Evolutionary conservation across 2,888 invertebrate genomes (phyloP).

Genomic region (Ochropacha duplaris): DNA sequence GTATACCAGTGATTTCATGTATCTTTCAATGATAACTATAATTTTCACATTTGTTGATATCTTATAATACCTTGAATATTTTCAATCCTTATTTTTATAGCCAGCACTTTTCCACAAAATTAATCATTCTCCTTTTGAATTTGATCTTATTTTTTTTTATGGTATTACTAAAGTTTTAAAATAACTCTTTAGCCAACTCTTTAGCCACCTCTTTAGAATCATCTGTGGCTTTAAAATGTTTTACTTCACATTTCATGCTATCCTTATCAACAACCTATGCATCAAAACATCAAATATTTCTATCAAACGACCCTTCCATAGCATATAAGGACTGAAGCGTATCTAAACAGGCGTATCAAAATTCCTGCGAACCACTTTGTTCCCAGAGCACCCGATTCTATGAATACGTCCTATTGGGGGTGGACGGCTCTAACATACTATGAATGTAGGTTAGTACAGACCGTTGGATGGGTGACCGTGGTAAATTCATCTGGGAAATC

Average conservation of each 20-base stretch:
- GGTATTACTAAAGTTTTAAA: too few relatives aligned
- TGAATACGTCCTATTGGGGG: neutral
- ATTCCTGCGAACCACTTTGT: slow-evolving; percentile 61
- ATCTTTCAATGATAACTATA: too few relatives aligned
- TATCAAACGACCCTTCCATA: neutral
- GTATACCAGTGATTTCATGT: too few relatives aligned
- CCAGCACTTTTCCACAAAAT: too few relatives aligned
- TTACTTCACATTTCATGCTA: neutral
- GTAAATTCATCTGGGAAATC: slow-evolving; percentile 65
- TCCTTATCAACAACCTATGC: neutral
- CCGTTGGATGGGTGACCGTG: slow-evolving; percentile 49
- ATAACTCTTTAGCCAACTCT: too few relatives aligned
- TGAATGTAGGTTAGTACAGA: slow-evolving; percentile 20
- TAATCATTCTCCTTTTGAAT: too few relatives aligned
- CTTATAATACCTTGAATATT: too few relatives aligned
- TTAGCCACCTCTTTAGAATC: neutral
- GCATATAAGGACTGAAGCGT: slow-evolving; percentile 32
- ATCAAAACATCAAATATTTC: neutral
- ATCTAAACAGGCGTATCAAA: slow-evolving; percentile 53
- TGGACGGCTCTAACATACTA: neutral
- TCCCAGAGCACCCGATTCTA: slow-evolving; percentile 47
- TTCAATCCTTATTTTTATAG: too few relatives aligned
- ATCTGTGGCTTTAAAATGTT: neutral
- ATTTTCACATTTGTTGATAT: too few relatives aligned
- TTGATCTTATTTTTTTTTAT: too few relatives aligned